Conservation (phyloP, 1,140 invertebrate species). For the Eubasilissa regina region DNA sequence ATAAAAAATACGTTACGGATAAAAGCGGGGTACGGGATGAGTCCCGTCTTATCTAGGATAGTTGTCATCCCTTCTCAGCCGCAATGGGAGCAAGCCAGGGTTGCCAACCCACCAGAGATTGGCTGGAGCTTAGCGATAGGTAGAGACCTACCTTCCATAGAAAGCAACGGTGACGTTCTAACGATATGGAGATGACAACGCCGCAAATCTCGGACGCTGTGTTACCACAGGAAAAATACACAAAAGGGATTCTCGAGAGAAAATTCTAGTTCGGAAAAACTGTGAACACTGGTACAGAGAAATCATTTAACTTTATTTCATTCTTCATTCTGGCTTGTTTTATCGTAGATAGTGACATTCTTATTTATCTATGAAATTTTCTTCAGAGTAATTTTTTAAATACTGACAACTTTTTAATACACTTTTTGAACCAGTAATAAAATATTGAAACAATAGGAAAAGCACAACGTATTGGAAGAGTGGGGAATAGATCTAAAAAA, state of each 20-base stretch:
- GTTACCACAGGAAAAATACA: not conserved
- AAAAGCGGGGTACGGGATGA: not conserved
- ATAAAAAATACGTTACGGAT: too few species aligned
- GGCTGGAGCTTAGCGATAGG: not conserved
- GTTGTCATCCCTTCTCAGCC: constrained; percentile 15
- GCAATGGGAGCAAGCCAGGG: not conserved
- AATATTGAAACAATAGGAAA: too few species aligned
- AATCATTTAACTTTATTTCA: not conserved
- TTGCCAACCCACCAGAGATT: not conserved
- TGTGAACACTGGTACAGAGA: not conserved
- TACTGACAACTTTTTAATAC: too few species aligned
- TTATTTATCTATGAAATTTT: too few species aligned
- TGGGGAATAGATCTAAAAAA: too few species aligned
- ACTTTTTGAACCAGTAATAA: too few species aligned
- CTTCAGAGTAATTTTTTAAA: too few species aligned
- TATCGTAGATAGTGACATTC: too few species aligned
- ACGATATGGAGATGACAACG: constrained; percentile 14
- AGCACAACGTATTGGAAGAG: too few species aligned
- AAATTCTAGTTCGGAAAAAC: not conserved
- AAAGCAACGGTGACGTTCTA: not conserved
- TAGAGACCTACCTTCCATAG: not conserved
- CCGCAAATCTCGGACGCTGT: not conserved
- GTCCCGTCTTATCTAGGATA: not conserved
- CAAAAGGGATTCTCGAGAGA: not conserved
- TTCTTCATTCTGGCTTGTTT: not conserved